Conservation (phyloP, 2,113 vertebrate species). For the Gallinago jamesoni region DNA sequence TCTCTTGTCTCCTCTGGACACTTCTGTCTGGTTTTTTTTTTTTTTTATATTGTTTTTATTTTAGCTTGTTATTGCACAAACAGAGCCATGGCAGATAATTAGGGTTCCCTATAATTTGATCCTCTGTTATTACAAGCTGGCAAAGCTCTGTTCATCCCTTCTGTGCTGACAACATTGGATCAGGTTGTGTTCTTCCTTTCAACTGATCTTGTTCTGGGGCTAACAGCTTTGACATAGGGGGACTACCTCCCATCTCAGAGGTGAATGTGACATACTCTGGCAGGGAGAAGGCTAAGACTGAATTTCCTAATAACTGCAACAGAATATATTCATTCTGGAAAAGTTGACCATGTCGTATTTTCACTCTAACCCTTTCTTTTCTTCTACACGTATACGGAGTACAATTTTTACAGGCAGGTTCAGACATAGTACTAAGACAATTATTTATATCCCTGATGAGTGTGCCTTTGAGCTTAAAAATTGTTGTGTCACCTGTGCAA, state of each 20-base stretch:
- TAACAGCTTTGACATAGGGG: background rate
- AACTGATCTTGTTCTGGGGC: background rate
- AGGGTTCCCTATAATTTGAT: background rate
- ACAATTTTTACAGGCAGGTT: background rate
- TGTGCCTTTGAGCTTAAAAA: background rate
- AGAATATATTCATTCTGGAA: background rate
- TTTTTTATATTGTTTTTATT: background rate
- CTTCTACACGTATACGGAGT: background rate
- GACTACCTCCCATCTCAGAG: background rate
- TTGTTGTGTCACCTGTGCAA: background rate
- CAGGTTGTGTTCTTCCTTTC: background rate
- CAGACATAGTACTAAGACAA: background rate
- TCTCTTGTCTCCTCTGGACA: background rate
- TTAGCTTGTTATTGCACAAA: background rate
- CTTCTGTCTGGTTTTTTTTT: background rate
- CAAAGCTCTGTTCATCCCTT: background rate
- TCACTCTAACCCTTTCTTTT: background rate
- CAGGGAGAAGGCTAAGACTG: background rate
- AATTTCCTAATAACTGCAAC: background rate
- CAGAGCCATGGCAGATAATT: rapidly evolving
- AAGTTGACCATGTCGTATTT: rapidly evolving
- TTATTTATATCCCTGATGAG: background rate
- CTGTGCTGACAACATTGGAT: background rate
- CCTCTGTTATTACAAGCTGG: background rate
- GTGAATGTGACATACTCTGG: background rate